phyloP scores from a whole-genome alignment of 2,797 vertebrate species.

The Echiichthys vipera region DNA sequence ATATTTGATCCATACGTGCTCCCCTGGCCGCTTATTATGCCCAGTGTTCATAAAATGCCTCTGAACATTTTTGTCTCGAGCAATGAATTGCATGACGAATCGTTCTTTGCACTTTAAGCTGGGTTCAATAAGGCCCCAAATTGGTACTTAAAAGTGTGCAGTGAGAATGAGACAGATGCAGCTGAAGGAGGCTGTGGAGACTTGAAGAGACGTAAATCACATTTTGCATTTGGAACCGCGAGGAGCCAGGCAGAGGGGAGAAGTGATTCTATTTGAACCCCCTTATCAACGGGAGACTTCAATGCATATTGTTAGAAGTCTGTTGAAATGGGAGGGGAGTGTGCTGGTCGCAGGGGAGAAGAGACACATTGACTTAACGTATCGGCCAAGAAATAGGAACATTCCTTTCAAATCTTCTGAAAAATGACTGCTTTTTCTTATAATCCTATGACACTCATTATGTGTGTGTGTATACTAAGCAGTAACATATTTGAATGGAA shows the following conservation, averaged over 20 bases:
- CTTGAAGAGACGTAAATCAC: conserved; percentile 63
- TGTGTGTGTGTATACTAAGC: background rate
- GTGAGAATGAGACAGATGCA: conserved; percentile 72
- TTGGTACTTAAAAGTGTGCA: conserved; percentile 76
- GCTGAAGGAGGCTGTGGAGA: conserved; percentile 65
- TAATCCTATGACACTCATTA: conserved; percentile 43
- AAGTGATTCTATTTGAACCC: conserved; percentile 74
- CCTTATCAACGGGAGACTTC: conserved; percentile 62
- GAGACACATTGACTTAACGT: conserved; percentile 55
- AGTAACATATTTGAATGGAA: conserved; percentile 19
- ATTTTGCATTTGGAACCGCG: conserved; percentile 62
- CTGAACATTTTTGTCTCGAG: conserved; percentile 66
- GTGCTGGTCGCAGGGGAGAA: conserved; percentile 47
- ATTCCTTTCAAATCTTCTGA: conserved; percentile 25
- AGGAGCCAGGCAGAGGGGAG: conserved; percentile 56
- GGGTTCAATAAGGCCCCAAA: conserved; percentile 75
- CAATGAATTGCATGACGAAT: conserved; percentile 74
- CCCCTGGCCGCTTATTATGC: conserved; percentile 46
- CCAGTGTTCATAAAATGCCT: conserved; percentile 65
- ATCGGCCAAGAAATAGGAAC: conserved; percentile 19
- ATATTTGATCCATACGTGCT: conserved; percentile 53
- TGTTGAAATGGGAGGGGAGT: conserved; percentile 62
- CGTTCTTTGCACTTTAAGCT: conserved; percentile 70
- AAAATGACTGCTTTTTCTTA: conserved; percentile 42
- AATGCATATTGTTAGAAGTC: conserved; percentile 67